phyloP scores from a whole-genome alignment of 2,888 invertebrate genomes.

The Rhingia rostrata region DNA sequence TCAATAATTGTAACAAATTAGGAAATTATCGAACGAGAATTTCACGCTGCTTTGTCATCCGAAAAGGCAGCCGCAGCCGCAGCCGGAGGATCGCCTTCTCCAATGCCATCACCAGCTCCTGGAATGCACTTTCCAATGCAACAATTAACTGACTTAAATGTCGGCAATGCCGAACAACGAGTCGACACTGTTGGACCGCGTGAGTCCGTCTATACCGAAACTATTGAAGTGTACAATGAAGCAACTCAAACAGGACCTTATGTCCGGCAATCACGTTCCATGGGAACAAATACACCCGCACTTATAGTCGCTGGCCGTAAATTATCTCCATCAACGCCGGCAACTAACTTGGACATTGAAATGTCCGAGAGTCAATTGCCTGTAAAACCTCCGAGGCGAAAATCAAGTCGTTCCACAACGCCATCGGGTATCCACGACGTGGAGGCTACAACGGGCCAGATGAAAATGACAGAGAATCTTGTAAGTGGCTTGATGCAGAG shows the following conservation, averaged over 20 bases:
- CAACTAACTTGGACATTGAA: conserved; percentile 65
- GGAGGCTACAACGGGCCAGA: conserved; percentile 65
- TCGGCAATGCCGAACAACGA: conserved; percentile 6
- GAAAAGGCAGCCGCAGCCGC: conserved; percentile 80
- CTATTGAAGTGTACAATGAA: conserved; percentile 64
- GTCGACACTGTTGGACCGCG: conserved; percentile 20
- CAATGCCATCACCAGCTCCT: conserved; percentile 63
- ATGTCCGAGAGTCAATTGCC: conserved; percentile 78
- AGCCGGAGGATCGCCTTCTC: conserved; percentile 74
- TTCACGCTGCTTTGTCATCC: conserved; percentile 82
- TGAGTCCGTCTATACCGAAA: conserved; percentile 79
- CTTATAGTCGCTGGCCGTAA: conserved; percentile 77
- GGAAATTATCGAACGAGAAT: conserved; percentile 83
- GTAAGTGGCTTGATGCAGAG: conserved; percentile 58
- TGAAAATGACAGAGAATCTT: conserved; percentile 58
- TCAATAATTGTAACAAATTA: conserved; percentile 76
- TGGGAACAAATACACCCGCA: conserved; percentile 81
- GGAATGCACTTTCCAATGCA: conserved; percentile 74
- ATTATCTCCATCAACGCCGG: conserved; percentile 53
- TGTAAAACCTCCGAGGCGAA: conserved; percentile 81
- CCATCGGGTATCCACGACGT: conserved; percentile 76
- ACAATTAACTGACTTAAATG: conserved; percentile 67
- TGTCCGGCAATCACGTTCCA: conserved; percentile 77
- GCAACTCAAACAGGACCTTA: conserved; percentile 50
- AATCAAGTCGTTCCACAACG: conserved; percentile 81